phyloP scores from a whole-genome alignment of 2,888 invertebrate genomes.

The Mylabris sibirica region DNA sequence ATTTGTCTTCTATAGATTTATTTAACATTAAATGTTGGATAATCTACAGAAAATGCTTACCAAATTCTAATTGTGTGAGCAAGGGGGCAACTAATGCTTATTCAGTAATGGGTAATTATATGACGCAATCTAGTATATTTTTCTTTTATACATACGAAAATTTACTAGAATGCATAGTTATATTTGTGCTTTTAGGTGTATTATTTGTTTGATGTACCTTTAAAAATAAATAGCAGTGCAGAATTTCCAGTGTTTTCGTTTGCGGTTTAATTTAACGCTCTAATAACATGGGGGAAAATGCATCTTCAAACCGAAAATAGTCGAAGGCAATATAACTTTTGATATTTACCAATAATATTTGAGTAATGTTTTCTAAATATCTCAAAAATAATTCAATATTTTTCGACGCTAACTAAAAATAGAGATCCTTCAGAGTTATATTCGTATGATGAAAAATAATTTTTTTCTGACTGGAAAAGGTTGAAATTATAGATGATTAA shows the following conservation, averaged over 20 bases:
- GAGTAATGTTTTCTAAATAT: too few relatives aligned
- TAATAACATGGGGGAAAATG: too few relatives aligned
- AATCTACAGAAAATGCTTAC: background rate
- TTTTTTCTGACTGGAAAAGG: too few relatives aligned
- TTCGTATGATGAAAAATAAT: too few relatives aligned
- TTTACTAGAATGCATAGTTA: conserved; percentile 39
- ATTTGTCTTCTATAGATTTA: conserved; percentile 16
- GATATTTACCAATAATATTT: too few relatives aligned
- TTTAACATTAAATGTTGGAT: conserved; percentile 17
- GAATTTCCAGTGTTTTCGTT: background rate
- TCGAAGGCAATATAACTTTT: too few relatives aligned
- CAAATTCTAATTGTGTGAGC: conserved; percentile 51
- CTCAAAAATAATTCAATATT: too few relatives aligned
- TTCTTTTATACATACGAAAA: conserved; percentile 32
- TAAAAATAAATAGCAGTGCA: conserved; percentile 15
- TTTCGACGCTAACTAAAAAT: too few relatives aligned
- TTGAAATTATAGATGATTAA: too few relatives aligned
- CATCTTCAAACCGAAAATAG: too few relatives aligned
- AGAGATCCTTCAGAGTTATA: too few relatives aligned
- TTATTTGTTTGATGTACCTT: conserved; percentile 30
- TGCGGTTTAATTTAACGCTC: background rate
- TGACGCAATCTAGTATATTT: conserved; percentile 39
- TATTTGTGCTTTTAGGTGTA: conserved; percentile 44
- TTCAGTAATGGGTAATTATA: conserved; percentile 41
- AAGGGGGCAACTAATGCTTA: conserved; percentile 61